Evolutionary conservation across 1,140 invertebrate genomes (phyloP).

Genomic region (Conopomorpha cramerella): DNA sequence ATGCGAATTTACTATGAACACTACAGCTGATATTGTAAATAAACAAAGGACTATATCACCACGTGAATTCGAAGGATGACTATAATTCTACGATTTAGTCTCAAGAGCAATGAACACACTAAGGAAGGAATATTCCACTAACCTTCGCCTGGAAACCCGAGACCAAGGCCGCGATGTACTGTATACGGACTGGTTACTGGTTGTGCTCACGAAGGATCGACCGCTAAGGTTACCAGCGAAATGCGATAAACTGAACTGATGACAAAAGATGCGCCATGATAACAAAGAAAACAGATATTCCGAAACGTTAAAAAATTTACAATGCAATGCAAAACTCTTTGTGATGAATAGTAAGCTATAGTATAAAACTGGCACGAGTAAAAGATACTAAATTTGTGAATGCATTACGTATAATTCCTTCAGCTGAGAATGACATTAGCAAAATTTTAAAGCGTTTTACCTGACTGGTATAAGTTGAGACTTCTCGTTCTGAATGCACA

Average conservation of each 20-base stretch:
- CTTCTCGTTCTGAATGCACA: constrained; percentile 26
- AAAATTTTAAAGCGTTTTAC: constrained; percentile 54
- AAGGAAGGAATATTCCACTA: constrained; percentile 17
- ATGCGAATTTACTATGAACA: too few relatives aligned
- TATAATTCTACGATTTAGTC: not conserved
- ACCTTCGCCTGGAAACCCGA: constrained; percentile 65
- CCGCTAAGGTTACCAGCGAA: constrained; percentile 59
- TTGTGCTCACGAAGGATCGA: constrained; percentile 49
- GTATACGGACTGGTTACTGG: constrained; percentile 53
- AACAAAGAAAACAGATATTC: too few relatives aligned
- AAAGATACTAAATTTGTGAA: constrained; percentile 6
- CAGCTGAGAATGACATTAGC: constrained; percentile 59
- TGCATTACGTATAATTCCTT: constrained; percentile 52
- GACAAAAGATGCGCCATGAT: constrained; percentile 22
- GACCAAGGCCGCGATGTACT: constrained; percentile 64
- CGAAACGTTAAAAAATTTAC: too few relatives aligned
- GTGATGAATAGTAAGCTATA: too few relatives aligned
- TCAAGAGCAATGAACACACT: not conserved
- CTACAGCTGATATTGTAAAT: too few relatives aligned
- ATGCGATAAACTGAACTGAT: constrained; percentile 55
- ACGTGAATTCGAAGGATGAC: too few relatives aligned
- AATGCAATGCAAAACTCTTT: too few relatives aligned
- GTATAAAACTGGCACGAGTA: constrained; percentile 7
- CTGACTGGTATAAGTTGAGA: constrained; percentile 43
- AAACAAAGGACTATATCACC: not conserved